These are phyloP conservation scores for Lepisosteus osseus DNA, from an alignment of 2,113 vertebrate species.

Conservation along the genomic window DNA sequence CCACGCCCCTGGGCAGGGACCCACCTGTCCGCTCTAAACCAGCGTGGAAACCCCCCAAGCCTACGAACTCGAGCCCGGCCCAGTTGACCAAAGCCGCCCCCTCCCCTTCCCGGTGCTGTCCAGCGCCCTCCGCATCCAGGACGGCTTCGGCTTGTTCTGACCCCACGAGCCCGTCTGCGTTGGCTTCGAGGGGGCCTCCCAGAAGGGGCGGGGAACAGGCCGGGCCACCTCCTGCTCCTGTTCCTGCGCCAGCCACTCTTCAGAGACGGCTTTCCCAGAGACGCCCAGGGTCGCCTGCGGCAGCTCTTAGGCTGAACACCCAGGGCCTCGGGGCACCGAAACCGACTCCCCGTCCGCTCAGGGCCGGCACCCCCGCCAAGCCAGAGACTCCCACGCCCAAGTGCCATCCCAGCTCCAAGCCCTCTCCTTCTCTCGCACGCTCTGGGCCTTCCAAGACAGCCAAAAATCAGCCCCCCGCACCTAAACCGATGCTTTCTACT, in stretches of 20 bases:
- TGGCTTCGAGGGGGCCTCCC: neutral
- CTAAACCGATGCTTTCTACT: neutral
- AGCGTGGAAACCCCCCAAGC: slow-evolving; percentile 62
- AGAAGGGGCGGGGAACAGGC: neutral
- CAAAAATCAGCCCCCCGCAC: neutral
- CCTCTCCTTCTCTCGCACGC: slow-evolving; percentile 20
- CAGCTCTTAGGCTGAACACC: slow-evolving; percentile 44
- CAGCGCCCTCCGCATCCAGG: neutral
- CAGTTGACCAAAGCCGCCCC: slow-evolving; percentile 37
- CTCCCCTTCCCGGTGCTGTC: slow-evolving; percentile 5
- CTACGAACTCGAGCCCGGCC: slow-evolving; percentile 39
- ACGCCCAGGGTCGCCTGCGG: slow-evolving; percentile 49
- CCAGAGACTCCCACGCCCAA: slow-evolving; percentile 36
- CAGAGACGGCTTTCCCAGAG: slow-evolving; percentile 44
- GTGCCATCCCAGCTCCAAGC: slow-evolving; percentile 36
- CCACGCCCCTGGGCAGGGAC: slow-evolving; percentile 40
- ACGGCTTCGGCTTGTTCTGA: neutral
- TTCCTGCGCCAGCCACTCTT: neutral
- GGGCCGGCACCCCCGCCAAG: slow-evolving; percentile 16
- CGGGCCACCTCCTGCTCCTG: slow-evolving; percentile 33
- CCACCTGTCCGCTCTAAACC: slow-evolving; percentile 60
- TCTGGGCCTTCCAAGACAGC: slow-evolving; percentile 33
- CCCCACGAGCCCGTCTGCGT: no score
- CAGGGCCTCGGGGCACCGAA: slow-evolving; percentile 34
- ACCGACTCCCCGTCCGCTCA: slow-evolving; percentile 37